These are phyloP conservation scores for Anhinga anhinga DNA, from an alignment of 2,113 vertebrate genomes.

Conservation along the genomic window DNA sequence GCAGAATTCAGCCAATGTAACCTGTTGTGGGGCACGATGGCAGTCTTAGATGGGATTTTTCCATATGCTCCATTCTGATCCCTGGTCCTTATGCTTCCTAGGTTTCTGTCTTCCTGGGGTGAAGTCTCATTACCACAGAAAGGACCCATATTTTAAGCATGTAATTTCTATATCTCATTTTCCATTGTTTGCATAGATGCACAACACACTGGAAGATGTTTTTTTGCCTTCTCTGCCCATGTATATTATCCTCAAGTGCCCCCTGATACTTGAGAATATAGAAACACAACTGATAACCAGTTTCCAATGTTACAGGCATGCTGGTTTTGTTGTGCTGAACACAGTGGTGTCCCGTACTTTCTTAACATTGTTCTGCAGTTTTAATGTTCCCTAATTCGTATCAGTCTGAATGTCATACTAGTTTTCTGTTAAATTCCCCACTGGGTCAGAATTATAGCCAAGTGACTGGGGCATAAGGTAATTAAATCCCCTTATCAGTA, in stretches of 20 bases:
- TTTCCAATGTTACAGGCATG: neutral
- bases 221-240: neutral
- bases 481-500: neutral
- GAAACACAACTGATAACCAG: neutral
- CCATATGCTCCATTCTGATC: neutral
- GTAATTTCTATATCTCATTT: neutral
- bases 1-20: neutral
- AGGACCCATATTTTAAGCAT: neutral
- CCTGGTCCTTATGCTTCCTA: neutral
- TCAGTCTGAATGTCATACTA: neutral
- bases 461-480: neutral
- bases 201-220: neutral
- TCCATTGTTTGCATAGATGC: neutral
- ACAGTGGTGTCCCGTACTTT: neutral
- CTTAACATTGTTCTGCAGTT: neutral
- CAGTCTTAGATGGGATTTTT: neutral
- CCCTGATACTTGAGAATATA: neutral
- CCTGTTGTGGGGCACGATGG: neutral
- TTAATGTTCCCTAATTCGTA: neutral
- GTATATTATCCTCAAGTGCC: neutral
- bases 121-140: neutral
- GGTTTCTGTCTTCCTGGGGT: neutral
- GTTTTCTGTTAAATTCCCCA: neutral
- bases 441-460: neutral
- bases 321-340: neutral